Conservation (phyloP, 2,888 invertebrate genomes). For the Stegophylla sp. region DNA sequence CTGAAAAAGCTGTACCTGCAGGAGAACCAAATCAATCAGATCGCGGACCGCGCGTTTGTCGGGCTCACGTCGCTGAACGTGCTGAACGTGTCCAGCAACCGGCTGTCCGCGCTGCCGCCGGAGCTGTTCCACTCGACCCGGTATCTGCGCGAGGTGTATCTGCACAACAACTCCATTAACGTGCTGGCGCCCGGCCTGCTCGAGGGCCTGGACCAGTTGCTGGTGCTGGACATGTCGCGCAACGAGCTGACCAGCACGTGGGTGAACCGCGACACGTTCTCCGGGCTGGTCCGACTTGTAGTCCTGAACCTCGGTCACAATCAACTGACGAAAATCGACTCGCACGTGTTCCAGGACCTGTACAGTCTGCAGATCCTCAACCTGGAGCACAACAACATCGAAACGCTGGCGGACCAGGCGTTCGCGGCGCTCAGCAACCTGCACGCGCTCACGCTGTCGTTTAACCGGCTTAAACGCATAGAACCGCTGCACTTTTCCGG, state of each 20-base stretch:
- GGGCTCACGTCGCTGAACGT: conserved; percentile 83
- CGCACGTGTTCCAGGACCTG: conserved; percentile 82
- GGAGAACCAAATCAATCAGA: conserved; percentile 87
- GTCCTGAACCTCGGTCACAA: conserved; percentile 86
- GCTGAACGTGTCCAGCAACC: conserved; percentile 88
- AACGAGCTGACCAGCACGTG: conserved; percentile 87
- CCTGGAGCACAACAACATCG: conserved; percentile 82
- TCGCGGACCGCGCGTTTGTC: conserved; percentile 82
- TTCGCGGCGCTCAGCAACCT: conserved; percentile 91
- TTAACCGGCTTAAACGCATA: conserved; percentile 83
- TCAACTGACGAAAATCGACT: conserved; percentile 79
- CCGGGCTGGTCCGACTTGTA: conserved; percentile 86
- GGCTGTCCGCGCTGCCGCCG: conserved; percentile 85
- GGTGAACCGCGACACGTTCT: conserved; percentile 85
- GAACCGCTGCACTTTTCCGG: conserved; percentile 88
- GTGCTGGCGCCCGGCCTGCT: conserved; percentile 85
- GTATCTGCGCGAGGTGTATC: conserved; percentile 85
- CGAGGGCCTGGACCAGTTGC: conserved; percentile 80
- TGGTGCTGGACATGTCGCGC: conserved; percentile 82
- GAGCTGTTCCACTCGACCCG: conserved; percentile 80
- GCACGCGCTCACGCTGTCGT: conserved; percentile 86
- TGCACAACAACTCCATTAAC: conserved; percentile 90
- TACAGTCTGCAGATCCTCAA: conserved; percentile 88
- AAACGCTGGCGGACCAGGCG: conserved; percentile 83
- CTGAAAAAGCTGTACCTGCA: conserved; percentile 82